A percentile compares a stretch with the other conserved stretches of the same genome.
phyloP scores from a whole-genome alignment of 2,797 vertebrate species.

The Dipus sagitta region DNA sequence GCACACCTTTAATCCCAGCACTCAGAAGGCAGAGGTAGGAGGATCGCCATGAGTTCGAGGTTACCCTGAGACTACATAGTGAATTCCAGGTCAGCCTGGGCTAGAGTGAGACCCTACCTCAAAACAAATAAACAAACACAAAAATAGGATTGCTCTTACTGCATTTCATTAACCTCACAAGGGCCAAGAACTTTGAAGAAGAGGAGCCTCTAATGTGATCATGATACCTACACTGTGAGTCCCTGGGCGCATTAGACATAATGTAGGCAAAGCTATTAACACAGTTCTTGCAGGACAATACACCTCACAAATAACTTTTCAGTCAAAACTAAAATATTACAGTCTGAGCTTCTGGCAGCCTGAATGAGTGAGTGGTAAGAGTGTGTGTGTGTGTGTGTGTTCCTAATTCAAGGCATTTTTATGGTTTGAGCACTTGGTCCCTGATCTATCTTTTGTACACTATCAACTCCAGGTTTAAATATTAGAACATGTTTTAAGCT shows the following conservation, averaged over 20 bases:
- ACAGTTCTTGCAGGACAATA: background rate
- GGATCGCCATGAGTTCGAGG: no score
- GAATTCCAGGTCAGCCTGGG: no score
- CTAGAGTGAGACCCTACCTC: no score
- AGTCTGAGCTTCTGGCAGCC: background rate
- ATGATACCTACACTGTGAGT: background rate
- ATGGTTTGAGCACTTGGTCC: background rate
- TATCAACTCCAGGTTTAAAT: slow-evolving; percentile 6
- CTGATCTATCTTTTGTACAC: background rate
- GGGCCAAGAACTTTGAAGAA: background rate
- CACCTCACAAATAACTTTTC: background rate
- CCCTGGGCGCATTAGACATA: background rate
- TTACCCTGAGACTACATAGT: no score
- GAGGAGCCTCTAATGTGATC: background rate
- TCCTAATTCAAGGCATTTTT: background rate
- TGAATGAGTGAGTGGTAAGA: background rate
- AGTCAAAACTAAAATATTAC: slow-evolving; percentile 9
- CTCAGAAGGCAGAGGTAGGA: no score
- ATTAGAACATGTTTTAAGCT: background rate
- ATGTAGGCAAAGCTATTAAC: background rate
- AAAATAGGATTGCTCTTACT: background rate
- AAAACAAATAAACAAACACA: no score
- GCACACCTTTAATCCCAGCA: no score
- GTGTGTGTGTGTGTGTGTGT: background rate
- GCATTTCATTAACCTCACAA: background rate